Conservation (phyloP, 2,113 vertebrate genomes). For the Bufo bufo region DNA sequence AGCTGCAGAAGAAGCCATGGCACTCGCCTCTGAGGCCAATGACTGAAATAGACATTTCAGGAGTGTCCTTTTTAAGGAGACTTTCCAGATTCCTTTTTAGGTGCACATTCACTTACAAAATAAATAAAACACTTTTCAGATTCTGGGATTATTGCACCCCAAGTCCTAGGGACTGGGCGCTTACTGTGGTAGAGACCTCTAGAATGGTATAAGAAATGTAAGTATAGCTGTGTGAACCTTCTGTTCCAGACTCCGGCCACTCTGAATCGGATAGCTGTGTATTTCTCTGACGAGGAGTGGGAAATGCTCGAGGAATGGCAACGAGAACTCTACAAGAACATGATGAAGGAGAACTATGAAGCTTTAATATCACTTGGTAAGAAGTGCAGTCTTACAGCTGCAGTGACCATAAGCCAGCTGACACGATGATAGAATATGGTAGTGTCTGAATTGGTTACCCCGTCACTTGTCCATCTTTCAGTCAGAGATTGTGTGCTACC, state of each 20-base stretch:
- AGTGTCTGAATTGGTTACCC: not conserved
- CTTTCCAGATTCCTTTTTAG: too few species aligned
- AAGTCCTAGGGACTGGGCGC: not conserved
- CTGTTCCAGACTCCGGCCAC: conserved; percentile 30
- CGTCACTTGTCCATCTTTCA: not conserved
- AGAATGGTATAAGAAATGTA: not conserved
- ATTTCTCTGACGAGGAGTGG: conserved; percentile 55
- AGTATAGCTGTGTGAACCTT: not conserved
- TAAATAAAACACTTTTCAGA: too few species aligned
- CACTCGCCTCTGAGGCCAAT: too few species aligned
- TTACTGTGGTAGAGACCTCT: not conserved
- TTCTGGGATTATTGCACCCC: not conserved
- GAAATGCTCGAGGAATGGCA: conserved; percentile 56
- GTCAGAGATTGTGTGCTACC: too few species aligned
- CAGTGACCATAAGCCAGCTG: not conserved
- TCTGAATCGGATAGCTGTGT: conserved; percentile 31
- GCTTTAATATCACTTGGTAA: conserved; percentile 48
- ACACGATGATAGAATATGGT: not conserved
- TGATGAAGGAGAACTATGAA: conserved; percentile 54
- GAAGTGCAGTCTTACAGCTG: not conserved
- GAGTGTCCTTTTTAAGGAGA: too few species aligned
- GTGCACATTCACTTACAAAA: too few species aligned
- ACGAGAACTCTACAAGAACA: conserved; percentile 52
- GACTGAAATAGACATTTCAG: too few species aligned
- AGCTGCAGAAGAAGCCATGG: too few species aligned